phyloP scores from a whole-genome alignment of 2,888 invertebrate genomes.

The Agrochola lota region DNA sequence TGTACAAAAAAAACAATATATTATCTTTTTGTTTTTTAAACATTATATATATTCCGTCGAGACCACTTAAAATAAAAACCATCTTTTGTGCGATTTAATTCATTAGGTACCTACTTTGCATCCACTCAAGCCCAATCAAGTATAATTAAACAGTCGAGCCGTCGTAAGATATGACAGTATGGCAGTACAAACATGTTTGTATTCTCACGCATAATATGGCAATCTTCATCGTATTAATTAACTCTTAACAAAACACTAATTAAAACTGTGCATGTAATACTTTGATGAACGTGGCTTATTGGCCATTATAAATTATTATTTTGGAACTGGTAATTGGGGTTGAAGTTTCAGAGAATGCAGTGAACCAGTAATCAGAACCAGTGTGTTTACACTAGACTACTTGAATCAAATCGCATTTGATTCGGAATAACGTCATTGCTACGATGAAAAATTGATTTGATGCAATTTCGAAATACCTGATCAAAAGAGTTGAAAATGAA shows the following conservation, averaged over 20 bases:
- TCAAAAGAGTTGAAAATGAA: neutral
- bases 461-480: neutral
- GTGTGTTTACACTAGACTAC: neutral
- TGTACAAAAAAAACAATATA: neutral
- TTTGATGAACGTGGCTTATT: constrained; percentile 14
- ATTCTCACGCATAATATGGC: constrained; percentile 31
- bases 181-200: neutral
- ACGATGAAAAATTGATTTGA: constrained; percentile 11
- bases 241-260: constrained; percentile 34
- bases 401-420: constrained; percentile 6
- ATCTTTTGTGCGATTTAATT: neutral
- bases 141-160: constrained; percentile 22
- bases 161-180: neutral
- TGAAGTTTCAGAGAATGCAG: neutral
- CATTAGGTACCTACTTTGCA: constrained; percentile 9
- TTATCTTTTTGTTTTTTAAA: too few relatives aligned
- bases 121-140: constrained; percentile 32
- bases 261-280: constrained; percentile 14
- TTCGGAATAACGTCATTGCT: neutral
- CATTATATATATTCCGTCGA: neutral
- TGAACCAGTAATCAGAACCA: neutral
- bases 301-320: neutral
- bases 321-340: neutral
- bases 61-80: neutral
- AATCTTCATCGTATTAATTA: constrained; percentile 51